Base-by-base conservation (phyloP, 2,888 invertebrate species). In the Camptogramma bilineatum region DNA sequence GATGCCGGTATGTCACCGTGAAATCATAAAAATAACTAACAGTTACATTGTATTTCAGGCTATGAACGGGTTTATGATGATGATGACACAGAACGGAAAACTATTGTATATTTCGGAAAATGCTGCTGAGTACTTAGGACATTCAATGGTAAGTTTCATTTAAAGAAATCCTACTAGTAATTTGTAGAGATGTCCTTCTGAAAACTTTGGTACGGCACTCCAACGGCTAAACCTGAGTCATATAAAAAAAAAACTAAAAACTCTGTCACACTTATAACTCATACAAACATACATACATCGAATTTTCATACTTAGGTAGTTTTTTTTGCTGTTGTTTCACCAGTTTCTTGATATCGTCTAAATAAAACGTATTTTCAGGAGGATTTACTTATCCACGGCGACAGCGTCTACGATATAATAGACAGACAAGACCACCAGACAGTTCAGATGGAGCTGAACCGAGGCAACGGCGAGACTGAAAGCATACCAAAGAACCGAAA, bases 341-440 rank as follows among this genome's bases (percentile, higher is more conserved):
- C 24, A 24, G 28, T n/a, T n/a, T n/a, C 34, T 13, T 42, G 1
- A 16, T 3, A 42, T 16, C 7, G 16, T 17, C 44, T 17, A 17
- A 44, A 44, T 17, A 17, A 17, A 44, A 44, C 1, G 5, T 44
- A 1, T 44, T 62, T 94, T 67, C 94, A 99, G 99, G 99, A 99
- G 94, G 99, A 99, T 90, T 95, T 99, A 77, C 94, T 99, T 87
- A 99, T 99, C 84, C 99, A 99, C 87, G 99, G 99, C 13, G 99
- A 99, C 93, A 98, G 98, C 83, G 97, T 99, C 73, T 99, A 99
- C 93, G 99, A 99, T 91, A 98, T 99, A 81, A 98, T 99, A 88
- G 99, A 99, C 94, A 98, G 98, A 92, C 98, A 99, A 91, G 99
- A 99, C 93, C 99, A 99, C 89, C 97, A 97, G 84, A 96, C 98